These are phyloP conservation scores for Sinocyclocheilus anophthalmus DNA, from an alignment of 2,113 vertebrate species.

Conservation along the genomic window DNA sequence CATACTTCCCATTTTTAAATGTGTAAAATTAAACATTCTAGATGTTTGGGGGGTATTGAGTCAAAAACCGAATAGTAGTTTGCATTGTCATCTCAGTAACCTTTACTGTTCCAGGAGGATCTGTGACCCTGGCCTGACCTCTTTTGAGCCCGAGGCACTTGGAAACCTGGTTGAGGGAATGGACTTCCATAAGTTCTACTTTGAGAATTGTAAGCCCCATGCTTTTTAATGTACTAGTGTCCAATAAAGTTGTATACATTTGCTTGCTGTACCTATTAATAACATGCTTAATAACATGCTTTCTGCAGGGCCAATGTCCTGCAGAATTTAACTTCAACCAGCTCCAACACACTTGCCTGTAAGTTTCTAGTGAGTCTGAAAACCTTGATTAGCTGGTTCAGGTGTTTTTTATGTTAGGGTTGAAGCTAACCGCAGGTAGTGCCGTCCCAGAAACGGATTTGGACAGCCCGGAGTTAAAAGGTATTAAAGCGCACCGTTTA, in stretches of 20 bases:
- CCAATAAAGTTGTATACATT: neutral
- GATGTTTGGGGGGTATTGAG: neutral
- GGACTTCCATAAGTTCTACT: constrained; percentile 99
- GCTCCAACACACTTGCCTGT: no score
- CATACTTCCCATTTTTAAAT: no score
- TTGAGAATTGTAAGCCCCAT: constrained; percentile 90
- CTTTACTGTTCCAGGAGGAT: constrained; percentile 84
- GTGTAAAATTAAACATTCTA: neutral
- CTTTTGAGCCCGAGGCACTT: constrained; percentile 97
- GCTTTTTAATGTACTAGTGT: neutral
- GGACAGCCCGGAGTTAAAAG: neutral
- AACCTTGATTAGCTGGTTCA: no score
- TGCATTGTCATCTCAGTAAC: neutral
- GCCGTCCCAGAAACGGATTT: no score
- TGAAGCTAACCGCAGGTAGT: no score
- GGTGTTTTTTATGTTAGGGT: no score
- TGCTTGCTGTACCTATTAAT: neutral
- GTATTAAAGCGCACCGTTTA: neutral
- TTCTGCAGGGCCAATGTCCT: neutral
- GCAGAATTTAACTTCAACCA: neutral
- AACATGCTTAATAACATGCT: neutral
- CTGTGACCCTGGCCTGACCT: constrained; percentile 97
- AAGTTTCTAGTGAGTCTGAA: no score
- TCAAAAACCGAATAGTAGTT: neutral
- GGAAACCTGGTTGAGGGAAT: constrained; percentile 99